phyloP scores from a whole-genome alignment of 2,888 invertebrate species.

The Ennomos erosarius region DNA sequence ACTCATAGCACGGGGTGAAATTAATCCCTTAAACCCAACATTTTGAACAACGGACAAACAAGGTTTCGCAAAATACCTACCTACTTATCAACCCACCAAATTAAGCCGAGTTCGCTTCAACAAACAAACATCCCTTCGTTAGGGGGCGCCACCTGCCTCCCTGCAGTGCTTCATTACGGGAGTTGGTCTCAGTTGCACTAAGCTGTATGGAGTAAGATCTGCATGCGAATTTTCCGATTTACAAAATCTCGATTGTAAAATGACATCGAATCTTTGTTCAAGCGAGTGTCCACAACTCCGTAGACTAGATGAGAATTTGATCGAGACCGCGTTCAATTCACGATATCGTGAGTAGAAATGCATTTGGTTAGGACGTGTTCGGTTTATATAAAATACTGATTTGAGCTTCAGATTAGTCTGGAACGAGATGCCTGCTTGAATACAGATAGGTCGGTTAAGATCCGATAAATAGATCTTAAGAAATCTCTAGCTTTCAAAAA shows the following conservation, averaged over 20 bases:
- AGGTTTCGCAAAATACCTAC: conserved; percentile 45
- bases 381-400: conserved; percentile 45
- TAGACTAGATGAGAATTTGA: conserved; percentile 65
- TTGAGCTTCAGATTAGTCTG: conserved; percentile 33
- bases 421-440: conserved; percentile 14
- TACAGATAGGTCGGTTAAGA: conserved; percentile 6
- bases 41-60: conserved; percentile 40
- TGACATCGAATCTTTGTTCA: conserved; percentile 59
- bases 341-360: conserved; percentile 56
- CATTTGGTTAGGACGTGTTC: conserved; percentile 62
- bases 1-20: conserved; percentile 35
- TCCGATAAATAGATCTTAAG: not conserved
- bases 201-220: conserved; percentile 55
- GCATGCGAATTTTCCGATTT: conserved; percentile 79
- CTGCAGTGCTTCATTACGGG: conserved; percentile 55
- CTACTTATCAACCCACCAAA: conserved; percentile 57
- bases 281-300: conserved; percentile 43
- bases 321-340: conserved; percentile 57
- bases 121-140: conserved; percentile 55
- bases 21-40: conserved; percentile 42
- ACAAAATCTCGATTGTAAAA: conserved; percentile 67
- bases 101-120: conserved; percentile 59
- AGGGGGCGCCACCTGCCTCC: conserved; percentile 45
- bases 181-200: conserved; percentile 58
- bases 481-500: too few species aligned